Percentiles rank a stretch among this genome's conserved stretches.
These are phyloP conservation scores for Misgurnus mizolepis DNA, from an alignment of 2,113 vertebrate genomes.

Conservation along the genomic window DNA sequence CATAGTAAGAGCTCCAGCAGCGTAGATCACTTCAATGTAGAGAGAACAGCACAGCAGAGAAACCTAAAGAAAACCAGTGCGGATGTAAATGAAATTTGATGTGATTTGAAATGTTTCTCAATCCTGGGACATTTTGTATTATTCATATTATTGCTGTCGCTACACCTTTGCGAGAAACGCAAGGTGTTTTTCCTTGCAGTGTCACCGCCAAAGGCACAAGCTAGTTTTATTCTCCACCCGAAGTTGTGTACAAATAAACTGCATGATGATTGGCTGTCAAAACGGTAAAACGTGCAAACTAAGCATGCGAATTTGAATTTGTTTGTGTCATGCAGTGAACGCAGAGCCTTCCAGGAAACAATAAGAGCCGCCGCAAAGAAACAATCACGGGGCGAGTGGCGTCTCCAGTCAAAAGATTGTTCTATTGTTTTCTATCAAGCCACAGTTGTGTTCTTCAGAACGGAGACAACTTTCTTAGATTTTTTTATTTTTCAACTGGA, in stretches of 20 bases:
- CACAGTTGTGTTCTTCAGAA: constrained; percentile 29
- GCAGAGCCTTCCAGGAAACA: constrained; percentile 27
- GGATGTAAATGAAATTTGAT: constrained; percentile 7
- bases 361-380: constrained; percentile 37
- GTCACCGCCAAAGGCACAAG: constrained; percentile 22
- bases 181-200: constrained; percentile 4
- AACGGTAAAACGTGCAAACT: constrained; percentile 46
- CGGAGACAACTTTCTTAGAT: constrained; percentile 49
- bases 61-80: constrained; percentile 21
- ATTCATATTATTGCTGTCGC: constrained; percentile 4
- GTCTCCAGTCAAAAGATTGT: constrained; percentile 52
- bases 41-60: constrained; percentile 6
- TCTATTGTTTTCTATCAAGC: constrained; percentile 47
- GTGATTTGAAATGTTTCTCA: constrained; percentile 33
- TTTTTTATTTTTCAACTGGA: constrained; percentile 57
- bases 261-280: constrained; percentile 51
- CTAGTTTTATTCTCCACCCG: constrained; percentile 2
- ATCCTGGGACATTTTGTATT: constrained; percentile 19
- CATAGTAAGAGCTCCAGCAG: constrained; percentile 60
- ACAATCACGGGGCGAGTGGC: constrained; percentile 52
- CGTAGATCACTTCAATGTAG: constrained; percentile 61
- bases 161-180: constrained; percentile 13
- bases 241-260: constrained; percentile 49
- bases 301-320: constrained; percentile 53
- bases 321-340: constrained; percentile 45